These are phyloP conservation scores for Ptychobarbus kaznakovi DNA, from an alignment of 2,797 vertebrate species.

Conservation along the genomic window DNA sequence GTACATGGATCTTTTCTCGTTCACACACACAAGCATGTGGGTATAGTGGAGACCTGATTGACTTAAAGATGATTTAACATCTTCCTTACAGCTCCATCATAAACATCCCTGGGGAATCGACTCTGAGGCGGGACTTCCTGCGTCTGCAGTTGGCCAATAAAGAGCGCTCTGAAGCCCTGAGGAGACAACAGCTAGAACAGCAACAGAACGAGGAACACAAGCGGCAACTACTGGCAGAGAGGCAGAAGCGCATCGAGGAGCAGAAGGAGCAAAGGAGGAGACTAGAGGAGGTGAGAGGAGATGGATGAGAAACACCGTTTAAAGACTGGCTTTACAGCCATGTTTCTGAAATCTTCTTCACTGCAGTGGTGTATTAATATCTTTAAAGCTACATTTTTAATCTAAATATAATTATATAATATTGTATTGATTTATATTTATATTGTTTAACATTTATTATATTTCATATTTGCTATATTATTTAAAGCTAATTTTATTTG, in stretches of 20 bases:
- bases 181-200: conserved; percentile 95
- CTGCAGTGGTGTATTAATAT: not conserved
- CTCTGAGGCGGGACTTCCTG: conserved; percentile 93
- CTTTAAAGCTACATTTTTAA: not conserved
- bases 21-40: not conserved
- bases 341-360: not conserved
- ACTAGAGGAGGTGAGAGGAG: conserved; percentile 90
- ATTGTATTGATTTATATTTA: not conserved
- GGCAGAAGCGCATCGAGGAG: conserved; percentile 98
- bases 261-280: conserved; percentile 95
- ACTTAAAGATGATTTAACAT: not conserved
- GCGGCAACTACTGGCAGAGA: conserved; percentile 92
- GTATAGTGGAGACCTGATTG: not conserved
- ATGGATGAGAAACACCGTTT: conserved; percentile 79
- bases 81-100: conserved; percentile 88
- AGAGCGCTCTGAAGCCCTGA: conserved; percentile 93
- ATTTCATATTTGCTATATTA: not conserved
- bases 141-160: conserved; percentile 97
- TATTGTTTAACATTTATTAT: not conserved
- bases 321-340: not conserved
- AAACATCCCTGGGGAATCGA: conserved; percentile 96
- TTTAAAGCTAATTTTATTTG: not conserved
- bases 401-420: not conserved
- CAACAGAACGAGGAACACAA: conserved; percentile 99
- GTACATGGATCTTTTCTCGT: conserved; percentile 65